Evolutionary conservation across 2,113 vertebrate genomes (phyloP).

Genomic region (Chaenogobius annularis): DNA sequence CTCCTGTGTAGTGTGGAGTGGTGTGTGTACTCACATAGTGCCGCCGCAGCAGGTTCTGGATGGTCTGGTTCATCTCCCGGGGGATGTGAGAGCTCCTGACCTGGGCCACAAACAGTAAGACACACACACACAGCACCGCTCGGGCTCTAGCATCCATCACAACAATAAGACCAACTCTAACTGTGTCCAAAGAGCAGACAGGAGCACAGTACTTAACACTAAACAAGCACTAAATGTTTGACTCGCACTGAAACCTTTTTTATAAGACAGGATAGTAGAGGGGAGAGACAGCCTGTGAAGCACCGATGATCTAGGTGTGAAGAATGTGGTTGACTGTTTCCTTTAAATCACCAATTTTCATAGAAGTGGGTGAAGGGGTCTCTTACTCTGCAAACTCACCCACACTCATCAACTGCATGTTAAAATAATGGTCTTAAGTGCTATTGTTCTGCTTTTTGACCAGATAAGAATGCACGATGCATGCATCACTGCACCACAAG

Average conservation of each 20-base stretch:
- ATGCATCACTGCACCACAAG: neutral
- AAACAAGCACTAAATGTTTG: slow-evolving; percentile 32
- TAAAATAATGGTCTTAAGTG: neutral
- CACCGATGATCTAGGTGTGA: slow-evolving; percentile 65
- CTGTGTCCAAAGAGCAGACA: neutral
- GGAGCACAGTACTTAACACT: neutral
- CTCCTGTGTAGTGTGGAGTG: too few relatives aligned
- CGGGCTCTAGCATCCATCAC: slow-evolving; percentile 20
- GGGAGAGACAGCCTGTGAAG: slow-evolving; percentile 17
- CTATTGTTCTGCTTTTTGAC: neutral
- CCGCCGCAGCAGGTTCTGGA: slow-evolving; percentile 49
- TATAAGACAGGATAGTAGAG: slow-evolving; percentile 37
- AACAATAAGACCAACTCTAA: neutral
- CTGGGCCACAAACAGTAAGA: slow-evolving; percentile 30
- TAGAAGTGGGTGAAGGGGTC: slow-evolving; percentile 65
- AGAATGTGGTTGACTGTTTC: slow-evolving; percentile 70
- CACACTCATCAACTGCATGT: neutral
- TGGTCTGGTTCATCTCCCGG: slow-evolving; percentile 37
- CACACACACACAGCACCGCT: slow-evolving; percentile 20
- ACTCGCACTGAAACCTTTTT: slow-evolving; percentile 39
- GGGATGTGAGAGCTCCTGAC: slow-evolving; percentile 24
- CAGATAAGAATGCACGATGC: neutral
- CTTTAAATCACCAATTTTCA: slow-evolving; percentile 72
- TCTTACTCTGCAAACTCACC: slow-evolving; percentile 30
- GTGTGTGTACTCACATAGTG: slow-evolving; percentile 60